Base-by-base conservation (phyloP, 1,140 invertebrate species). In the Cydia fagiglandana region DNA sequence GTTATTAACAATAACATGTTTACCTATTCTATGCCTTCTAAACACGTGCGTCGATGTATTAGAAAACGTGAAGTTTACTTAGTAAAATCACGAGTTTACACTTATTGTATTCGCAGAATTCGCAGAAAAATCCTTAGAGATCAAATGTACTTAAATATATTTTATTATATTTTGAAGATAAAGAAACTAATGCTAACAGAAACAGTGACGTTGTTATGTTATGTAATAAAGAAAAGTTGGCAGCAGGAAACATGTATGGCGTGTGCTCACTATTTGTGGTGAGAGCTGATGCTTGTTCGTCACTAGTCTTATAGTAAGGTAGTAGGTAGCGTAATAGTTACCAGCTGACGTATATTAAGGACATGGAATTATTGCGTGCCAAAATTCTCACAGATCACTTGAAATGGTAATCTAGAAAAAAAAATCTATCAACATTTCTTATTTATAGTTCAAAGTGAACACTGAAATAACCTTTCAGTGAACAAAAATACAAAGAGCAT, bases 1-100 rank as follows among this genome's bases (percentile, higher is more conserved):
- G 56, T 20, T 24, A 53, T 20, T 61, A 61, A 61, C 56, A 61
- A 61, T 61, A 61, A 61, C 56, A 61, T 61, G 20, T 61, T 61
- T 61, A 56, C 53, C 53, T 17, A 17, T 17, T 56, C 17, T 53
- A 53, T 53, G 7, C 5, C n/a, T 53, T 10, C 20, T 17, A 24
- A 20, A 24, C 56, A 61, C 56, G 56, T 61, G 56, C n/a, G 4
- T 20, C 24, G 56, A 24, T 61, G 24, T 61, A 20, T 61, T 12
- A 24, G 56, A 24, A 24, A 61, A 61, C 56, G 20, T 61, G 9
- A 20, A 61, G 20, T 61, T 61, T 61, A 61, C 56, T 61, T 24
- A 61, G 56, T 56, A 56, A 17, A 17, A 61, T 61, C 56, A 61
- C 56, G 56, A 61, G 56, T 20, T 7, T 2, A 56, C 13, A 17